Percentiles rank a stretch among this genome's conserved stretches.
phyloP scores from a whole-genome alignment of 2,113 vertebrate genomes.

The Sapayoa aenigma region DNA sequence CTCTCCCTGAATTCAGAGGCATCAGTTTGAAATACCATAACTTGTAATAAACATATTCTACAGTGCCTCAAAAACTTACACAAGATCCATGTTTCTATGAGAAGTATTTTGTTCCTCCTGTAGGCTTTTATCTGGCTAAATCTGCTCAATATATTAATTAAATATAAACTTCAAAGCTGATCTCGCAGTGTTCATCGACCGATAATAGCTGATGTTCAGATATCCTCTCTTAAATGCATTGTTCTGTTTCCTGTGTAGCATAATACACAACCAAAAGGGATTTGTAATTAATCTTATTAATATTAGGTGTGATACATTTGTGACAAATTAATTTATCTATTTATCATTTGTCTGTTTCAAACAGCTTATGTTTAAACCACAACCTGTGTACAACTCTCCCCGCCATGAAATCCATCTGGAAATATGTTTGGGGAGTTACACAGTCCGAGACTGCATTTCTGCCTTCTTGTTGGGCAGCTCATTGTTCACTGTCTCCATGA shows the following conservation, averaged over 20 bases:
- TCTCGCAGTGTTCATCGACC: not conserved
- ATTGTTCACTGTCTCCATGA: not conserved
- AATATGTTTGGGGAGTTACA: not conserved
- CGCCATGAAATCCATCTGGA: not conserved
- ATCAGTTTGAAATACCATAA: not conserved
- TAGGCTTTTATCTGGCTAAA: slow-evolving; percentile 23
- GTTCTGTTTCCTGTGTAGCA: not conserved
- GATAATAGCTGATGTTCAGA: not conserved
- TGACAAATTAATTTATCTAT: not conserved
- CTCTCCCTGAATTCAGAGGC: not conserved
- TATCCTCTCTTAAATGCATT: not conserved
- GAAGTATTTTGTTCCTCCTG: slow-evolving; percentile 3
- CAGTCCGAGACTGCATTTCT: not conserved
- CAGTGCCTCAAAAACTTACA: not conserved
- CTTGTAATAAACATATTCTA: not conserved
- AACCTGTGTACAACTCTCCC: not conserved
- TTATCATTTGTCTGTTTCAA: not conserved
- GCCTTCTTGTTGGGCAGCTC: not conserved
- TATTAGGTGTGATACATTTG: not conserved
- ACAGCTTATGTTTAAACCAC: not conserved
- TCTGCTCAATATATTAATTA: slow-evolving; percentile 44
- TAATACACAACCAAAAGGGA: not conserved
- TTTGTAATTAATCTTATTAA: not conserved
- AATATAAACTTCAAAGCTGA: slow-evolving; percentile 41
- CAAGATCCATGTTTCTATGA: not conserved